phyloP scores from a whole-genome alignment of 2,888 invertebrate genomes.

The Troides aeacus region DNA sequence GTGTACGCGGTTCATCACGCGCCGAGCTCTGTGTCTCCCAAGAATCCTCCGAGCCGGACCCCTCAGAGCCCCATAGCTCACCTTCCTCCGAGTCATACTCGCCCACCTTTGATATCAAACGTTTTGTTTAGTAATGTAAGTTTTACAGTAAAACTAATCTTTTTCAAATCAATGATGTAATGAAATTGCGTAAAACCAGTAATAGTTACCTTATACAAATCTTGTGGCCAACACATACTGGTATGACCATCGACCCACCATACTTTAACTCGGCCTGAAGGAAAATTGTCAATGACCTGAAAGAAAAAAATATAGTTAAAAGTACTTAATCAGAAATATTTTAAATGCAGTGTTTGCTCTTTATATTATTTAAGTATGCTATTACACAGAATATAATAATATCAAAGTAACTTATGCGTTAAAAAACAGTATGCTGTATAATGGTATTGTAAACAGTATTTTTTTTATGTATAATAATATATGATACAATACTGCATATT shows the following conservation, averaged over 20 bases:
- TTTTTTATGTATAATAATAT: too few species aligned
- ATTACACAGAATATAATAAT: too few species aligned
- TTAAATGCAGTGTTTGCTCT: too few species aligned
- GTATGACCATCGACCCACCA: slow-evolving; percentile 94
- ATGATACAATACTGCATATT: too few species aligned
- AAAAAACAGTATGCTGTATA: too few species aligned
- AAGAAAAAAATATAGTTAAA: slow-evolving; percentile 12
- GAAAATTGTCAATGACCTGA: slow-evolving; percentile 88
- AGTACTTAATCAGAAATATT: too few species aligned
- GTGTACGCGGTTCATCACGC: slow-evolving; percentile 57
- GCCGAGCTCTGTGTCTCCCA: slow-evolving; percentile 91
- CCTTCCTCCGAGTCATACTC: slow-evolving; percentile 89
- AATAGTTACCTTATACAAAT: slow-evolving; percentile 84
- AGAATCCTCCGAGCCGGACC: slow-evolving; percentile 85
- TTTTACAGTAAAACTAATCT: slow-evolving; percentile 12
- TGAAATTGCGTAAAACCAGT: background rate
- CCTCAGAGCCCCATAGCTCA: slow-evolving; percentile 85
- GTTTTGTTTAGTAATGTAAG: background rate
- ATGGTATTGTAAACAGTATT: too few species aligned
- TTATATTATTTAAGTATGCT: too few species aligned
- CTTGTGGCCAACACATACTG: slow-evolving; percentile 96
- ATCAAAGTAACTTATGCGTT: too few species aligned
- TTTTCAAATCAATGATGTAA: background rate
- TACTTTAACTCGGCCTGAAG: slow-evolving; percentile 92
- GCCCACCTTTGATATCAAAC: slow-evolving; percentile 72